Percentiles rank a stretch among this genome's conserved stretches.
Conservation (phyloP, 2,888 invertebrate genomes). For the Microctonus hyperodae region DNA sequence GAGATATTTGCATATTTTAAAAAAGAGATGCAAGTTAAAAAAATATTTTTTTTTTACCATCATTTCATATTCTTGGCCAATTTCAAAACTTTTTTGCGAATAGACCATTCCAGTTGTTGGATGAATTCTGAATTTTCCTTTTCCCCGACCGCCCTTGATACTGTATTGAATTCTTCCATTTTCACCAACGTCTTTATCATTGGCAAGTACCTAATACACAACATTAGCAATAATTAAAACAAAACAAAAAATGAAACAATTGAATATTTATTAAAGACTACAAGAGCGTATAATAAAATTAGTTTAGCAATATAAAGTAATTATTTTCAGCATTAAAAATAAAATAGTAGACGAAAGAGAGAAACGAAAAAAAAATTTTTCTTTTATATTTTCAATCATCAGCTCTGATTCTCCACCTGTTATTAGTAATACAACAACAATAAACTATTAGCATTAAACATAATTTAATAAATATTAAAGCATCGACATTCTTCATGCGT, state of each 20-base stretch:
- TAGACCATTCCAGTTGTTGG: slow-evolving; percentile 82
- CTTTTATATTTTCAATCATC: background rate
- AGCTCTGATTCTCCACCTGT: background rate
- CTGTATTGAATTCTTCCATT: slow-evolving; percentile 87
- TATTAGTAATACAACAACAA: background rate
- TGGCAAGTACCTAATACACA: slow-evolving; percentile 74
- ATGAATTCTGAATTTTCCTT: slow-evolving; percentile 84
- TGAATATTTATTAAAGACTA: background rate
- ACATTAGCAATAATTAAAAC: background rate
- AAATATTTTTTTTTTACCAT: slow-evolving; percentile 66
- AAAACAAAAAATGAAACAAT: background rate
- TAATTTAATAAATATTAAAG: background rate
- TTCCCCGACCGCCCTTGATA: slow-evolving; percentile 79
- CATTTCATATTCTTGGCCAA: slow-evolving; percentile 73
- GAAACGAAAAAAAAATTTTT: background rate
- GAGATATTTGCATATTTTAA: too few relatives aligned
- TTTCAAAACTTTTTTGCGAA: slow-evolving; percentile 74
- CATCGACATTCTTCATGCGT: background rate
- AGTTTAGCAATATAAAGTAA: background rate
- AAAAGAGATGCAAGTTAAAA: too few relatives aligned
- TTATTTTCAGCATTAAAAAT: background rate
- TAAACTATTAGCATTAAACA: background rate
- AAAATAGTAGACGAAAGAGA: too few relatives aligned
- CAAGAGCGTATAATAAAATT: background rate
- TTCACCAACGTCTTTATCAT: slow-evolving; percentile 81